Evolutionary conservation across 1,140 invertebrate genomes (phyloP), one percentile per base, ranked within the genome.

Genomic region (Acromyrmex charruanus): DNA sequence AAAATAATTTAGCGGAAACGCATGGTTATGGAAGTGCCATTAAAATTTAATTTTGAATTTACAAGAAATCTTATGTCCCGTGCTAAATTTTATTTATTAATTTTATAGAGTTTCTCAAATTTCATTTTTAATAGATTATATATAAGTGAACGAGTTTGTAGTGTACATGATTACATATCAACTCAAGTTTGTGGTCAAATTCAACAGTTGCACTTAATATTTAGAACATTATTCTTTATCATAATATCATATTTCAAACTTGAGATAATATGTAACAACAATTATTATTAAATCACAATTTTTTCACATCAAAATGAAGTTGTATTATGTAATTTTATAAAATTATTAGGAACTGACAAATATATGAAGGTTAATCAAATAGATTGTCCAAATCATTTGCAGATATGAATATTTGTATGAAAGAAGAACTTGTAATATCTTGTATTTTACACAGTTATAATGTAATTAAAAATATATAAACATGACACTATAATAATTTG

Each of bases 1-100:
- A 44, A 39, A 39, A 0, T 39, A 39, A 49, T 16, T 58, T 66
- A 68, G 18, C 51, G 39, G n/a, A 85, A 68, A 25, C 66, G 31
- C 16, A 85, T 51, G 39, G 44, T 88, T 58, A 49, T 72, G 74
- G 85, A 79, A 5, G 82, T 86, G 88, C 75, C 82, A 89, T 77
- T 85, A 82, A 58, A 51, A 69, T 59, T 55, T 55, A 63, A 61
- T 35, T 80, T 53, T 74, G 31, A 58, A 63, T 84, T 84, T 59
- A 4, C 49, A 88, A 53, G 59, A 65, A 55, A 44, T 39, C 31
- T 74, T 55, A 39, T 49, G 12, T 68, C 21, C 5, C 55, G 14
- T 72, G 59, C 49, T 84, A 74, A 63, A 63, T 63, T 80, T 80
- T 69, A 80, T 80, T 61, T 75, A 49, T 28, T 63, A 74, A 49